These are phyloP conservation scores for Tetramorium parvispinum DNA, from an alignment of 1,140 invertebrate species.

Conservation along the genomic window DNA sequence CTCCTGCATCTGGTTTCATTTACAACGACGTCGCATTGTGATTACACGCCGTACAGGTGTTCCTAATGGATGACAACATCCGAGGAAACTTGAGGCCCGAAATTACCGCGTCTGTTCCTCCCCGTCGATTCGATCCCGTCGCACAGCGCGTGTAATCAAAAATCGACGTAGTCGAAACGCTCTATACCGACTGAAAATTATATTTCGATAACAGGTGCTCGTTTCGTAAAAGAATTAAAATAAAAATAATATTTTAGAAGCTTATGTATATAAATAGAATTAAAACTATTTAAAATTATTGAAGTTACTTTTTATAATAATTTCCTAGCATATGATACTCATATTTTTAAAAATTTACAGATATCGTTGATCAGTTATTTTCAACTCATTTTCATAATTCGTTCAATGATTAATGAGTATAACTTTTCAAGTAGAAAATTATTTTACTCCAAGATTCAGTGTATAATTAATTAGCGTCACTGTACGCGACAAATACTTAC, in stretches of 20 bases:
- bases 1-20: slow-evolving; percentile 58
- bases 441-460: not conserved
- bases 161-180: not conserved
- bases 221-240: not conserved
- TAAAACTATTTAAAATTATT: not conserved
- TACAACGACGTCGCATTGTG: slow-evolving; percentile 42
- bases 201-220: not conserved
- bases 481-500: not conserved
- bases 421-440: not conserved
- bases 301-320: not conserved
- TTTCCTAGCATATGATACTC: not conserved
- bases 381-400: not conserved
- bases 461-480: not conserved
- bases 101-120: slow-evolving; percentile 47
- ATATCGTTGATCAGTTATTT: not conserved
- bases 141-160: not conserved
- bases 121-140: slow-evolving; percentile 7
- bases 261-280: not conserved
- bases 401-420: not conserved
- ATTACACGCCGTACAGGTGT: slow-evolving; percentile 53
- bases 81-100: slow-evolving; percentile 36
- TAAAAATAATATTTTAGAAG: not conserved
- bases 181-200: not conserved
- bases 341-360: not conserved
- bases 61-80: slow-evolving; percentile 43